Evolutionary conservation across 2,797 vertebrate species (phyloP).

Genomic region (Luscinia megarhynchos): DNA sequence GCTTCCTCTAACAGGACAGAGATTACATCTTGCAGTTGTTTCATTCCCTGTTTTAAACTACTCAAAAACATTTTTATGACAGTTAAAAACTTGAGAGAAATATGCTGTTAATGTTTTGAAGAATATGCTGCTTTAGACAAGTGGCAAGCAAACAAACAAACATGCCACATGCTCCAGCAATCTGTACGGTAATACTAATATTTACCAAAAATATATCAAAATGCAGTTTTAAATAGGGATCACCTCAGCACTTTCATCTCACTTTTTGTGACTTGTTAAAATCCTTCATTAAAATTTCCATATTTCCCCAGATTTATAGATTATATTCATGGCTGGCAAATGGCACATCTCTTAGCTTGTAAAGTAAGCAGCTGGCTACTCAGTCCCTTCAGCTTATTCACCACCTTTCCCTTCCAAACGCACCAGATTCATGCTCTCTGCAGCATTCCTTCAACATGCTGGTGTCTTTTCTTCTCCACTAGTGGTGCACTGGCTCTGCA

Average conservation of each 20-base stretch:
- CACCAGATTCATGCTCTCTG: neutral
- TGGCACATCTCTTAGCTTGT: neutral
- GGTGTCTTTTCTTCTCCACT: neutral
- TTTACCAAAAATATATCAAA: neutral
- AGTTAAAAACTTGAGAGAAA: neutral
- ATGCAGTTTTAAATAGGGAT: neutral
- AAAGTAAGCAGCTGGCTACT: neutral
- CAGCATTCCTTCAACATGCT: accelerated
- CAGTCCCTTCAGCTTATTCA: neutral
- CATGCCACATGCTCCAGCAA: neutral
- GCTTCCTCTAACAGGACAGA: neutral
- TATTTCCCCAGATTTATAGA: neutral
- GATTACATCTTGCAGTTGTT: neutral
- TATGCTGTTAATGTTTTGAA: neutral
- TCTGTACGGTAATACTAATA: neutral
- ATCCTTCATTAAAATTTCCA: neutral
- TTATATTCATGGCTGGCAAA: neutral
- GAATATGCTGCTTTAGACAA: neutral
- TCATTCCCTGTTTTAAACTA: neutral
- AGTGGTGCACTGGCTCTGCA: neutral
- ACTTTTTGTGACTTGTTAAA: neutral
- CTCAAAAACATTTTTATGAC: neutral
- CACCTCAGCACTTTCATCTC: neutral
- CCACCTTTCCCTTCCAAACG: neutral
- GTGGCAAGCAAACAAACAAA: neutral